Evolutionary conservation across 2,888 invertebrate species (phyloP).

Genomic region (Rhorus exstirpatorius): DNA sequence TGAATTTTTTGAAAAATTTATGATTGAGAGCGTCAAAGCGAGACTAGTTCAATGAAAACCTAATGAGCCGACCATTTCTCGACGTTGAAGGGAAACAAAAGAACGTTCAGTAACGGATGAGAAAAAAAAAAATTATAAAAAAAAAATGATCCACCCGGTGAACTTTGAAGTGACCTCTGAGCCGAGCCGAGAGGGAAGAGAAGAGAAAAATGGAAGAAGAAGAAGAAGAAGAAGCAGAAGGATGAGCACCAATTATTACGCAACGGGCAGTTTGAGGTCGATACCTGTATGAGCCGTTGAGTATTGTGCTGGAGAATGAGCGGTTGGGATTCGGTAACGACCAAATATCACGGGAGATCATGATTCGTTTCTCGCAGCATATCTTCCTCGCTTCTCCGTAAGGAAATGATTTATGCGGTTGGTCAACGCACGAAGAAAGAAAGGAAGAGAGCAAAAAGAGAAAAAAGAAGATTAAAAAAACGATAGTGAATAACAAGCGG

Average conservation of each 20-base stretch:
- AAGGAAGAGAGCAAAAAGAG: conserved; percentile 9
- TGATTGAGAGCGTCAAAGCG: too few species aligned
- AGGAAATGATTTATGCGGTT: conserved; percentile 66
- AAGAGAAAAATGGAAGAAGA: conserved; percentile 8
- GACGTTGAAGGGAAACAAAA: neutral
- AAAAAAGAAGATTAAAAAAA: neutral
- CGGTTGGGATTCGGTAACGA: conserved; percentile 66
- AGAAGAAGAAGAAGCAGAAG: conserved; percentile 3
- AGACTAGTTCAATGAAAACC: too few species aligned
- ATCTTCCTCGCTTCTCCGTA: conserved; percentile 29
- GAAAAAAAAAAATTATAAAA: neutral
- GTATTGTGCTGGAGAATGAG: conserved; percentile 28
- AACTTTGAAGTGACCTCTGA: neutral
- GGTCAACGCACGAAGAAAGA: conserved; percentile 20
- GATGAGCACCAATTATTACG: conserved; percentile 46
- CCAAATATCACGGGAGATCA: conserved; percentile 54
- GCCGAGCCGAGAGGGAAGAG: neutral
- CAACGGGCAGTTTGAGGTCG: conserved; percentile 52
- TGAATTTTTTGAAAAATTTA: too few species aligned
- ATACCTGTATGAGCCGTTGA: conserved; percentile 44
- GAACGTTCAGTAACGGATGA: neutral
- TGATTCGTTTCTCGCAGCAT: conserved; percentile 36
- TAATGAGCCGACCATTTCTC: too few species aligned
- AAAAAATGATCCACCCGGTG: neutral
- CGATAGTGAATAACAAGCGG: too few species aligned